A percentile compares a stretch with the other conserved stretches of the same genome.
Evolutionary conservation across 1,140 invertebrate genomes (phyloP).

Genomic region (Cydia amplana): DNA sequence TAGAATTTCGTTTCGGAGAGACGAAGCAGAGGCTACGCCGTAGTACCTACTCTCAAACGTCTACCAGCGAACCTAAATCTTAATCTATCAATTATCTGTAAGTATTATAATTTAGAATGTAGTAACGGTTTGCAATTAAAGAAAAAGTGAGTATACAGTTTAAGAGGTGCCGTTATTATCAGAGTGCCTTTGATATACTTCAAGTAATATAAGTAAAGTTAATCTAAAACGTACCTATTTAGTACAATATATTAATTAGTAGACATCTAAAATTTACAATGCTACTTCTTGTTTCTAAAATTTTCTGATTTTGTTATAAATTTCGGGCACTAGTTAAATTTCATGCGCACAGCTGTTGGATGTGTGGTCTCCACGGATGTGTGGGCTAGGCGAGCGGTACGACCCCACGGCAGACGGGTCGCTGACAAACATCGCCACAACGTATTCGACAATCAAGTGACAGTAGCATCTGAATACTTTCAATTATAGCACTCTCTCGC

Average conservation of each 20-base stretch:
- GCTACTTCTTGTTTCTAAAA: slow-evolving; percentile 18
- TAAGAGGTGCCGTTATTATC: slow-evolving; percentile 48
- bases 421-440: not conserved
- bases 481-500: slow-evolving; percentile 2
- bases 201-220: slow-evolving; percentile 25
- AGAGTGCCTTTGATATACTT: slow-evolving; percentile 39
- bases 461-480: not conserved
- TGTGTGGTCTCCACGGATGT: not conserved
- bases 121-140: slow-evolving; percentile 49
- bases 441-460: not conserved
- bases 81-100: slow-evolving; percentile 34
- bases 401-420: not conserved
- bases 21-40: slow-evolving; percentile 47
- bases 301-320: slow-evolving; percentile 5
- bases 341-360: not conserved
- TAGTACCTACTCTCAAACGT: slow-evolving; percentile 50
- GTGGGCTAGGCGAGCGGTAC: not conserved
- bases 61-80: slow-evolving; percentile 39
- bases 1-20: slow-evolving; percentile 76
- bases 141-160: slow-evolving; percentile 49
- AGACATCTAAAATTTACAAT: slow-evolving; percentile 28
- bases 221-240: slow-evolving; percentile 30
- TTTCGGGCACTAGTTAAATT: not conserved
- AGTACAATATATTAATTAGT: slow-evolving; percentile 31
- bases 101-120: slow-evolving; percentile 43